Conservation (phyloP, 2,888 invertebrate genomes). For the Therioaphis trifolii region DNA sequence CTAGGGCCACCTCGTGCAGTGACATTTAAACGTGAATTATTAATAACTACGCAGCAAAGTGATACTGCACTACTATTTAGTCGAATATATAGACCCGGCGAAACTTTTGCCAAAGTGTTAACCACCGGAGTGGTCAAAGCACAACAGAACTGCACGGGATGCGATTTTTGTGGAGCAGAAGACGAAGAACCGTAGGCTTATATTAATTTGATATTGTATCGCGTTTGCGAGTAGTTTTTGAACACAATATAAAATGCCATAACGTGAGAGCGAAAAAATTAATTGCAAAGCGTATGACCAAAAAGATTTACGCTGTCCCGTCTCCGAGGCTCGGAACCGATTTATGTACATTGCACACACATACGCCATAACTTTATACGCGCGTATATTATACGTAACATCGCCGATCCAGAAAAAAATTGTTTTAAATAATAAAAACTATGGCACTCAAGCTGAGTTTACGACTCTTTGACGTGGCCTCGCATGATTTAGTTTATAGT, state of each 20-base stretch:
- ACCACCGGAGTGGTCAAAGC: too few species aligned
- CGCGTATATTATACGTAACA: background rate
- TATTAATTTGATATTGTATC: background rate
- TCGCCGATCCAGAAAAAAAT: conserved; percentile 34
- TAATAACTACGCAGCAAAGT: too few species aligned
- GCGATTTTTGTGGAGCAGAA: background rate
- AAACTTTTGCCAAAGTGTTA: too few species aligned
- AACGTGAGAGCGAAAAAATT: conserved; percentile 22
- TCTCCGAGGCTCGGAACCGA: conserved; percentile 7
- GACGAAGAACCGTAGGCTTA: background rate
- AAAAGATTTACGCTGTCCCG: conserved; percentile 49
- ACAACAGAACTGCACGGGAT: too few species aligned
- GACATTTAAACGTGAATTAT: background rate
- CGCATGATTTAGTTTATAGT: conserved; percentile 34
- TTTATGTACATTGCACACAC: conserved; percentile 1
- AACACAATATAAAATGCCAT: background rate
- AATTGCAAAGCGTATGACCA: conserved; percentile 36
- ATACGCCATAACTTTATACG: background rate
- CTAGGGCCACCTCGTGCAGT: background rate
- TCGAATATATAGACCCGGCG: too few species aligned
- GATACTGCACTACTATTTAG: background rate
- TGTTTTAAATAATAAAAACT: conserved; percentile 56
- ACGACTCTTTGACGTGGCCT: conserved; percentile 26
- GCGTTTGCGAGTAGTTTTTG: background rate
- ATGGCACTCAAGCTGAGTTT: conserved; percentile 32